Conservation (phyloP, 2,797 vertebrate genomes). For the Coreius guichenoti region DNA sequence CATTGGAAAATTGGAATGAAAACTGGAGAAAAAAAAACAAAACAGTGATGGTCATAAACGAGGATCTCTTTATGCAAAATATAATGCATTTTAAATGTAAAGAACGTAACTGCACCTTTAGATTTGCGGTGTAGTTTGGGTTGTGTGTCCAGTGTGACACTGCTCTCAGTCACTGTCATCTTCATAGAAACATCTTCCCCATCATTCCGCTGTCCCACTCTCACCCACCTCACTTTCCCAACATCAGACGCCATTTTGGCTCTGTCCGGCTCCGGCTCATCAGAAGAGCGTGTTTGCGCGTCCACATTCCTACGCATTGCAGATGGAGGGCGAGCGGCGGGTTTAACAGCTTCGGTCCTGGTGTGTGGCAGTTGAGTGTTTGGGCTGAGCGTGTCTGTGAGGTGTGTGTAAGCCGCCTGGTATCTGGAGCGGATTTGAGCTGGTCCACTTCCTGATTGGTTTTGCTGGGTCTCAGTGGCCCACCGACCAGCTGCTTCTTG, state of each 20-base stretch:
- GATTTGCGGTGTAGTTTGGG: conserved; percentile 8
- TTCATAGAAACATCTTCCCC: background rate
- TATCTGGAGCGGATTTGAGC: background rate
- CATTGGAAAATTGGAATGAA: background rate
- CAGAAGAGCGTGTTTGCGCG: background rate
- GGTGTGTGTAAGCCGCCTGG: background rate
- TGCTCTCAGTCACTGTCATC: background rate
- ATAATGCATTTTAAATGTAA: background rate
- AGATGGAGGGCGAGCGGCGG: background rate
- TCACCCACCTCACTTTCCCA: background rate
- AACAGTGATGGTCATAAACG: background rate
- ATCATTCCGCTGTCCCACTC: background rate
- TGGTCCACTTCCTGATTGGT: background rate
- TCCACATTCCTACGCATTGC: conserved; percentile 9
- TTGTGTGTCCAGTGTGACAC: background rate
- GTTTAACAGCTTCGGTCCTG: background rate
- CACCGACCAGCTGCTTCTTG: background rate
- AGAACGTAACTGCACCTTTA: conserved; percentile 16
- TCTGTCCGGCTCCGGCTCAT: background rate
- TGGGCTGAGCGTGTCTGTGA: background rate
- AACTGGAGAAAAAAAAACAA: too few species aligned
- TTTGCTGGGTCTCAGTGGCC: background rate
- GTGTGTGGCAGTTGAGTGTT: background rate
- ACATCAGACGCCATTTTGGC: background rate
- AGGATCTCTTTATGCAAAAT: background rate